Conservation (phyloP, 2,888 invertebrate genomes). For the Nasonia oneida region DNA sequence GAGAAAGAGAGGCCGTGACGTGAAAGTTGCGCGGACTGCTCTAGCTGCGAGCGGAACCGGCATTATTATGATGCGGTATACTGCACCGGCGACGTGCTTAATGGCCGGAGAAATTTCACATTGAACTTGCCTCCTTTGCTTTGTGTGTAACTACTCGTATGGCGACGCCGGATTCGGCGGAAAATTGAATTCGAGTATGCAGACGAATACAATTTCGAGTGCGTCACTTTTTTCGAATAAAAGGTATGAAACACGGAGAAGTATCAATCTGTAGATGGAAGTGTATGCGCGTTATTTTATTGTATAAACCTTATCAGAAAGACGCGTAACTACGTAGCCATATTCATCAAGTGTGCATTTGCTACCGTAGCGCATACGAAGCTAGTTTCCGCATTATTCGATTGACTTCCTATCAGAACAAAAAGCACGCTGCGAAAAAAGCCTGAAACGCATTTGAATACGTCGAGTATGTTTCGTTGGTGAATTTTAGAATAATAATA, state of each 20-base stretch:
- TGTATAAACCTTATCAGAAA: background rate
- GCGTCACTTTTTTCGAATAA: too few species aligned
- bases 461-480: background rate
- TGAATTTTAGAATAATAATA: background rate
- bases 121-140: conserved; percentile 56
- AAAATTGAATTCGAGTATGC: too few species aligned
- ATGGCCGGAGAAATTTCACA: conserved; percentile 59
- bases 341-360: background rate
- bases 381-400: background rate
- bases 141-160: background rate
- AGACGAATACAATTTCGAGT: too few species aligned
- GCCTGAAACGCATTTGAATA: background rate
- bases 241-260: too few species aligned
- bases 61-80: conserved; percentile 26
- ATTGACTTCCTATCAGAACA: background rate
- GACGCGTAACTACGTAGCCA: background rate
- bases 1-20: conserved; percentile 43
- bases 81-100: background rate
- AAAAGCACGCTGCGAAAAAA: too few species aligned
- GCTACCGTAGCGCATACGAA: background rate
- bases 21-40: conserved; percentile 54
- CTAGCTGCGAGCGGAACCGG: conserved; percentile 30
- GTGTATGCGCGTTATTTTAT: background rate
- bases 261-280: too few species aligned
- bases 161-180: too few species aligned